Conservation (phyloP, 2,113 vertebrate species). For the Hydrochoerus hydrochaeris region DNA sequence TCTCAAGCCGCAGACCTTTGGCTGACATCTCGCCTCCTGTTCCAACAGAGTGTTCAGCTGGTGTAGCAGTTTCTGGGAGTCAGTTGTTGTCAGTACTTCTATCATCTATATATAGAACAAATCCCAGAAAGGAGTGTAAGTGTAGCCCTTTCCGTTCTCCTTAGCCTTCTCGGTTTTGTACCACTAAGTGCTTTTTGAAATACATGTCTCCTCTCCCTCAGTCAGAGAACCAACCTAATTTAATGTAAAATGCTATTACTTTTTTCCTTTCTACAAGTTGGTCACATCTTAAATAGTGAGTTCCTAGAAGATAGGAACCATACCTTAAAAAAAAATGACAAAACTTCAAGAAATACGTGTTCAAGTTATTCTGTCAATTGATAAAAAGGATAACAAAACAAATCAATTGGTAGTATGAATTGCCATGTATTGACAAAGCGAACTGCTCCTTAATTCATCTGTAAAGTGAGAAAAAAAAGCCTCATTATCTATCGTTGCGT, state of each 20-base stretch:
- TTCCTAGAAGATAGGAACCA: background rate
- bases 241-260: background rate
- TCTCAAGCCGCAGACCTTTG: conserved; percentile 92
- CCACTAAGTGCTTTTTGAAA: background rate
- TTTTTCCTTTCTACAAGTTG: background rate
- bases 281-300: background rate
- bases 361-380: background rate
- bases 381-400: background rate
- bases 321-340: background rate
- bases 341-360: conserved; percentile 14
- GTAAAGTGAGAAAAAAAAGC: background rate
- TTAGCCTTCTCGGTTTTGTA: background rate
- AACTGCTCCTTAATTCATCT: background rate
- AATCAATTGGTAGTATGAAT: background rate
- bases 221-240: background rate
- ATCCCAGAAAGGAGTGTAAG: conserved; percentile 58
- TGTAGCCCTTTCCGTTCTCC: background rate
- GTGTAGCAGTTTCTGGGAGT: conserved; percentile 85
- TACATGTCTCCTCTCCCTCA: background rate
- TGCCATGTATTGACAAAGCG: background rate
- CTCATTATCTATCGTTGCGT: background rate
- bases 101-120: conserved; percentile 91
- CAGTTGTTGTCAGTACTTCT: conserved; percentile 86
- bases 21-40: conserved; percentile 92
- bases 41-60: conserved; percentile 92